Percentiles rank a stretch among this genome's conserved stretches.
These are phyloP conservation scores for Ianthella basta DNA, from an alignment of 37 sponge, comb jelly and placozoan genomes.

Conservation along the genomic window DNA sequence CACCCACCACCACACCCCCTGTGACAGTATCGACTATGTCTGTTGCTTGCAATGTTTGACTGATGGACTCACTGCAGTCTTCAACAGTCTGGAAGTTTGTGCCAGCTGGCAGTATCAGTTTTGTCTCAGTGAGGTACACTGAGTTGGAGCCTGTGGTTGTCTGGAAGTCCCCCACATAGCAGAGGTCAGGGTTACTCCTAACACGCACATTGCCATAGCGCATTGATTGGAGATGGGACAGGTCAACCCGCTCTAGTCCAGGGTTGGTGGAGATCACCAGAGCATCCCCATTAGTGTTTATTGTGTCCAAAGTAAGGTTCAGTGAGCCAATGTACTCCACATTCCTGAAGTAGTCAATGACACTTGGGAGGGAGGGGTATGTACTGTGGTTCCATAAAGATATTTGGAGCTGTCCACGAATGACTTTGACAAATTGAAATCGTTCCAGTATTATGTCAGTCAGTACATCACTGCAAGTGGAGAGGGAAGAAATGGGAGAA, in stretches of 20 bases:
- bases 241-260: background rate
- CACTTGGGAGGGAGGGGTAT: too few species aligned
- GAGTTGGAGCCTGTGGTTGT: background rate
- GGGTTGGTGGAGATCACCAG: background rate
- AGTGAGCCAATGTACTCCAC: constrained; percentile 20
- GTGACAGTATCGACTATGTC: too few species aligned
- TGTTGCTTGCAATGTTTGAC: too few species aligned
- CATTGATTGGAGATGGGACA: constrained; percentile 46
- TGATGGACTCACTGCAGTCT: background rate
- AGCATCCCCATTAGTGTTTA: background rate
- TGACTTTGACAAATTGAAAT: background rate
- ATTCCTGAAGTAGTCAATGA: constrained; percentile 19
- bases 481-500: background rate
- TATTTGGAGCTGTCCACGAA: background rate
- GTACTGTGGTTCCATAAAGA: background rate
- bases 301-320: background rate
- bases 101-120: background rate
- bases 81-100: background rate
- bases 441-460: background rate
- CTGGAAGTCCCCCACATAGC: constrained; percentile 53
- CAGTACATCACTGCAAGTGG: background rate
- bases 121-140: background rate
- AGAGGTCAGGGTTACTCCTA: constrained; percentile 32
- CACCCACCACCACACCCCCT: too few species aligned
- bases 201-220: constrained; percentile 11